Evolutionary conservation across 2,113 vertebrate genomes (phyloP).

Genomic region (Gymnarchus niloticus): DNA sequence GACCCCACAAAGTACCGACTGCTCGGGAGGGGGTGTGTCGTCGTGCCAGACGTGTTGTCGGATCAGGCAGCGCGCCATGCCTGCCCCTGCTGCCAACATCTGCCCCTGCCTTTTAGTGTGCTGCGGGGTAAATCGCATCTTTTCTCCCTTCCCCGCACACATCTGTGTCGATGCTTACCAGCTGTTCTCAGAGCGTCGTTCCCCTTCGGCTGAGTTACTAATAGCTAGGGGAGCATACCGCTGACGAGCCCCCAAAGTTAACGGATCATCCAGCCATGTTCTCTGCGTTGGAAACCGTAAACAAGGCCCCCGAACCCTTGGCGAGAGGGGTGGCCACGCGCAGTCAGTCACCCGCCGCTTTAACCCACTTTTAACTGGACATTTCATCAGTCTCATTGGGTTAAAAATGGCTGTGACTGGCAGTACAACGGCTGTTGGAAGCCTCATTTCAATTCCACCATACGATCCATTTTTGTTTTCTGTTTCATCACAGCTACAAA

Average conservation of each 20-base stretch:
- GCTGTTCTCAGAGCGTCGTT: not conserved
- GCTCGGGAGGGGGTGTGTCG: conserved; percentile 38
- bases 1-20: not conserved
- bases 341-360: not conserved
- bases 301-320: not conserved
- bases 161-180: conserved; percentile 19
- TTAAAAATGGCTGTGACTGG: not conserved
- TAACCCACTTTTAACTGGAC: not conserved
- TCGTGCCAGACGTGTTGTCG: conserved; percentile 49
- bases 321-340: too few relatives aligned
- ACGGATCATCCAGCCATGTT: not conserved
- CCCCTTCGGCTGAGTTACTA: not conserved
- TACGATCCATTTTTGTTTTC: not conserved
- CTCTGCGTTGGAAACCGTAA: not conserved
- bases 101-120: conserved; percentile 39
- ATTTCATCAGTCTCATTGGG: not conserved
- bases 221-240: not conserved
- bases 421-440: not conserved
- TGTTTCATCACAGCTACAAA: not conserved
- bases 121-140: conserved; percentile 51
- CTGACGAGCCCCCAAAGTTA: not conserved
- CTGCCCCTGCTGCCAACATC: conserved; percentile 29
- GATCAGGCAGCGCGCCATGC: conserved; percentile 35
- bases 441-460: not conserved
- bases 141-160: conserved; percentile 20